A percentile compares a stretch with the other conserved stretches of the same genome.
Evolutionary conservation across 2,888 invertebrate genomes (phyloP).

Genomic region (Napeogenes sylphis): DNA sequence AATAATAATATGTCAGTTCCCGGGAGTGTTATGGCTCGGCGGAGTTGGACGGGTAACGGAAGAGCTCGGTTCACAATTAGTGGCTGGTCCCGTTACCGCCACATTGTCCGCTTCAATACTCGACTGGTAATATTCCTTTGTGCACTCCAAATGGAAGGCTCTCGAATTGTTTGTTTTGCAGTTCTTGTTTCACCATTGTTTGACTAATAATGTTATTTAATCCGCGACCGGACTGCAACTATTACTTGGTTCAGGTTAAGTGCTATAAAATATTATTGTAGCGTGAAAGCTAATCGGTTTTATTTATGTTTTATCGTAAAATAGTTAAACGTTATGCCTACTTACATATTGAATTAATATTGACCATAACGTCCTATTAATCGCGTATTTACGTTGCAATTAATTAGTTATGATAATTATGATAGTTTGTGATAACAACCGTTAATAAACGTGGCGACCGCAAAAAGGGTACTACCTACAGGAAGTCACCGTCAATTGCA

Average conservation of each 20-base stretch:
- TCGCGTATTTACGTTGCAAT: neutral
- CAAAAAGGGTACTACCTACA: conserved; percentile 51
- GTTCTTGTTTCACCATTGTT: conserved; percentile 53
- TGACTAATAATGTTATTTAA: conserved; percentile 31
- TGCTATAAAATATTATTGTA: neutral
- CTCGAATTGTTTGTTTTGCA: conserved; percentile 58
- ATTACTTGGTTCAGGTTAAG: conserved; percentile 11
- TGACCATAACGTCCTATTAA: neutral
- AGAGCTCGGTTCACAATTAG: conserved; percentile 70
- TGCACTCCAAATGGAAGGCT: conserved; percentile 59
- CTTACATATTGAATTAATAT: neutral
- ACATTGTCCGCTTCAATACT: conserved; percentile 68
- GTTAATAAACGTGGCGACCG: conserved; percentile 56
- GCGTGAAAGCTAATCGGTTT: neutral
- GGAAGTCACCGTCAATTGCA: conserved; percentile 55
- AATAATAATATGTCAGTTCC: conserved; percentile 31
- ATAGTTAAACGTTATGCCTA: neutral
- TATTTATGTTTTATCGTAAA: neutral
- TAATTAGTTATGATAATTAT: conserved; percentile 34
- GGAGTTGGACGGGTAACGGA: conserved; percentile 55
- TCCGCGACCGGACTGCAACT: conserved; percentile 11
- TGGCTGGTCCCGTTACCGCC: conserved; percentile 67
- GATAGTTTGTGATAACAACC: conserved; percentile 43
- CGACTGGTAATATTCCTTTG: conserved; percentile 64
- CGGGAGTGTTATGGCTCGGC: conserved; percentile 39